These are phyloP conservation scores for Volucella bombylans DNA, from an alignment of 2,888 invertebrate species.

Conservation along the genomic window DNA sequence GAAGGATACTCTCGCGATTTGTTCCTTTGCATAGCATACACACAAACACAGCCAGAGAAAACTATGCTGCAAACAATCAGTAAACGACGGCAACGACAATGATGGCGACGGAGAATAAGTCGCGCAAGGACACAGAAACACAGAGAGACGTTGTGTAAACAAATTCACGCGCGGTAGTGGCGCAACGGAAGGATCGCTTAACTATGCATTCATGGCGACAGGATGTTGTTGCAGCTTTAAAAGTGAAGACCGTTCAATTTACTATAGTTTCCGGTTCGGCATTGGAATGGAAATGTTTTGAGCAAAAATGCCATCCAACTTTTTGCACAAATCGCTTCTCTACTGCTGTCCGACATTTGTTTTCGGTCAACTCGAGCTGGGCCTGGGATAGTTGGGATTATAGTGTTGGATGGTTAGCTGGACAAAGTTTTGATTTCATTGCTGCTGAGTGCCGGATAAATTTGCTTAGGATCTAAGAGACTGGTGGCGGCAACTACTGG, in stretches of 20 bases:
- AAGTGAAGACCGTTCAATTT: slow-evolving; percentile 54
- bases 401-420: not conserved
- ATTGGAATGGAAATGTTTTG: slow-evolving; percentile 24
- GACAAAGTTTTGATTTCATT: slow-evolving; percentile 66
- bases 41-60: slow-evolving; percentile 13
- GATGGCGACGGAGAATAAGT: not conserved
- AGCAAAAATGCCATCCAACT: slow-evolving; percentile 38
- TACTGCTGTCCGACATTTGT: slow-evolving; percentile 29
- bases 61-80: slow-evolving; percentile 38
- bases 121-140: slow-evolving; percentile 29
- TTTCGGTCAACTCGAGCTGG: slow-evolving; percentile 25
- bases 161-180: slow-evolving; percentile 37
- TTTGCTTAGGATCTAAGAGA: slow-evolving; percentile 23
- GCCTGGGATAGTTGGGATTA: not conserved
- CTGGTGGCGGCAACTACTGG: not conserved
- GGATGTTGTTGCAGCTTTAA: slow-evolving; percentile 45
- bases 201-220: slow-evolving; percentile 52
- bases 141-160: slow-evolving; percentile 64
- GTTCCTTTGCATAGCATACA: slow-evolving; percentile 25
- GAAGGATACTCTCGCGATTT: slow-evolving; percentile 64
- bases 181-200: slow-evolving; percentile 55
- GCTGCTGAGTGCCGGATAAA: slow-evolving; percentile 26
- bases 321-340: slow-evolving; percentile 39
- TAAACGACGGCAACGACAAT: slow-evolving; percentile 6
- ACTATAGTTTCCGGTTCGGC: slow-evolving; percentile 40